phyloP scores from a whole-genome alignment of 2,113 vertebrate genomes.

The Anseranas semipalmata region DNA sequence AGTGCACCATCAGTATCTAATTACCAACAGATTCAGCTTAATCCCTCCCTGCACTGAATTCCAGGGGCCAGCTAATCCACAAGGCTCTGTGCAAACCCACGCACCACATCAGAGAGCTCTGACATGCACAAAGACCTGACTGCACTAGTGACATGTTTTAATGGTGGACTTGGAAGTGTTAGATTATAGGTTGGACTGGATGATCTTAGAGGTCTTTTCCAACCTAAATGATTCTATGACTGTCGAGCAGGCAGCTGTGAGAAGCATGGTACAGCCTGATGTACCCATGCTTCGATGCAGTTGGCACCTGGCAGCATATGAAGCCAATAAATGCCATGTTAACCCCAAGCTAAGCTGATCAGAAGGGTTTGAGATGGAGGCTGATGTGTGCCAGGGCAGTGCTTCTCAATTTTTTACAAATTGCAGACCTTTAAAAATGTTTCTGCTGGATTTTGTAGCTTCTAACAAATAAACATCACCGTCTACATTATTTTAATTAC shows the following conservation, averaged over 20 bases:
- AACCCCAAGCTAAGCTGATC: not conserved
- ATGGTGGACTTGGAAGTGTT: no score
- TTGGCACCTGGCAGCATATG: not conserved
- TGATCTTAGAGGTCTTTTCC: no score
- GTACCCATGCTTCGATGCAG: fast-evolving
- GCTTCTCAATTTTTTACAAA: not conserved
- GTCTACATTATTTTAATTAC: not conserved
- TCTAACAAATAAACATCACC: not conserved
- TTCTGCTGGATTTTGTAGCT: not conserved
- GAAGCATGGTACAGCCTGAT: not conserved
- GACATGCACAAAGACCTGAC: fast-evolving
- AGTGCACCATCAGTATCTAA: not conserved
- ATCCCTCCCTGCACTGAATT: not conserved
- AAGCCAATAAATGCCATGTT: not conserved
- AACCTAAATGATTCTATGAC: no score
- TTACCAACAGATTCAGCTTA: not conserved
- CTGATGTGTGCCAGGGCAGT: not conserved
- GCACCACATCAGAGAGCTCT: not conserved
- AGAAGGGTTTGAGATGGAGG: not conserved
- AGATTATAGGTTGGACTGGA: no score
- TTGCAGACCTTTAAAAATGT: not conserved
- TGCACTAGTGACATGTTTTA: no score
- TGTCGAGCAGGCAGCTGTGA: not conserved
- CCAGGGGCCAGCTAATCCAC: not conserved
- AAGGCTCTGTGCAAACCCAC: not conserved